Evolutionary conservation across 2,888 invertebrate genomes (phyloP).

Genomic region (Cheilosia vulpina): DNA sequence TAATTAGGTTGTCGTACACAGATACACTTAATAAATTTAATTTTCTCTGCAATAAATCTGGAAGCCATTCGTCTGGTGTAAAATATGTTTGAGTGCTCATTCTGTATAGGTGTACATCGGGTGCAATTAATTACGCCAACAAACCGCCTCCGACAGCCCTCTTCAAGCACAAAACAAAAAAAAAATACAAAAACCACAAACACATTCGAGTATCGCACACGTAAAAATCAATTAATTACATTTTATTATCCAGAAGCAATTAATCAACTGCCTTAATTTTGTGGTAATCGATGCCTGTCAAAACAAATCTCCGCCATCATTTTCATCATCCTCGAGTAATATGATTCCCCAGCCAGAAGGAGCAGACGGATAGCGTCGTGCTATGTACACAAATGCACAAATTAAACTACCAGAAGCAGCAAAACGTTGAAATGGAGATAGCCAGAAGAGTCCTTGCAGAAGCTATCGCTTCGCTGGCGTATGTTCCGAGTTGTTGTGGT

Average conservation of each 20-base stretch:
- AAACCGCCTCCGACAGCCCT: conserved; percentile 43
- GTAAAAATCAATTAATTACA: conserved; percentile 72
- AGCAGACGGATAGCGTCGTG: conserved; percentile 34
- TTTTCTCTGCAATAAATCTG: conserved; percentile 74
- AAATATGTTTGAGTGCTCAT: conserved; percentile 61
- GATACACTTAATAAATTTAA: conserved; percentile 75
- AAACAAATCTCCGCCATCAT: conserved; percentile 83
- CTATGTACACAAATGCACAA: conserved; percentile 42
- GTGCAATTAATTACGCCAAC: conserved; percentile 61
- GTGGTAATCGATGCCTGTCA: conserved; percentile 79
- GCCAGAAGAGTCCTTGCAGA: conserved; percentile 54
- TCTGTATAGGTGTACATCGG: conserved; percentile 45
- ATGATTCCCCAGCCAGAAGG: conserved; percentile 73
- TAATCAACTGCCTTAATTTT: conserved; percentile 73
- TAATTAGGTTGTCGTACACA: conserved; percentile 75
- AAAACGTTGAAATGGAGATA: conserved; percentile 9
- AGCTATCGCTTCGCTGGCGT: conserved; percentile 29
- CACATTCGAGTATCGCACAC: conserved; percentile 52
- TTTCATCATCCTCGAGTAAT: conserved; percentile 81
- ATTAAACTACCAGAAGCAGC: conserved; percentile 2
- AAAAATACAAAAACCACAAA: conserved; percentile 16
- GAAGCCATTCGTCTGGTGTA: conserved; percentile 67
- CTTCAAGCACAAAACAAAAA: conserved; percentile 24
- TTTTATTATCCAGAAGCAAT: conserved; percentile 75
- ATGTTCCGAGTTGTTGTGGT: conserved; percentile 63